phyloP scores from a whole-genome alignment of 2,113 vertebrate species.

The Echinops telfairi region DNA sequence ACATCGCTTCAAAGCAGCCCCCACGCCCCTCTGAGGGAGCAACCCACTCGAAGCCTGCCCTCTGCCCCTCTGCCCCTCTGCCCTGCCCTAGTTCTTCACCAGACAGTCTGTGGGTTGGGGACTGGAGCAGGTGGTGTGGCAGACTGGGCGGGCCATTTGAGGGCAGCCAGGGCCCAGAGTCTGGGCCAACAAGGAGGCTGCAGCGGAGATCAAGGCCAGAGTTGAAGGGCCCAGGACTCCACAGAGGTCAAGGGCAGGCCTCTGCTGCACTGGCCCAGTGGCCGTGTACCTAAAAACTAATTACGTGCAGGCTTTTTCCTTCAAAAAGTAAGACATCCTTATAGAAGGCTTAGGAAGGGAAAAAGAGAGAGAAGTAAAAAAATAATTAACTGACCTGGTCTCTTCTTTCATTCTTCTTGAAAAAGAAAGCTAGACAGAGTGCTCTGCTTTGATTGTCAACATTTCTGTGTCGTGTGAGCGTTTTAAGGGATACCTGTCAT shows the following conservation, averaged over 20 bases:
- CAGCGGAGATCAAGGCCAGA: neutral
- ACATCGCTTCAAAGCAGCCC: slow-evolving; percentile 20
- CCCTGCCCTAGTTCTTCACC: neutral
- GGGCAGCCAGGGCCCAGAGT: neutral
- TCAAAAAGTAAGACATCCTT: slow-evolving; percentile 24
- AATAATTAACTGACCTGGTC: neutral
- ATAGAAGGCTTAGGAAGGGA: slow-evolving; percentile 11
- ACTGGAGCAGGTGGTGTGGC: neutral
- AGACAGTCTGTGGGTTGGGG: neutral
- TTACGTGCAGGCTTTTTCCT: neutral
- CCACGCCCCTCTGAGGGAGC: neutral
- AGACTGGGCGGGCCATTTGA: neutral
- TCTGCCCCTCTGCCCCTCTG: neutral
- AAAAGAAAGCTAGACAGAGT: neutral
- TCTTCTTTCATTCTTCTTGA: neutral
- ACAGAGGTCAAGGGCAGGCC: slow-evolving; percentile 57
- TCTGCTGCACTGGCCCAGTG: neutral
- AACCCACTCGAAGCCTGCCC: neutral
- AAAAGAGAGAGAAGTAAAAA: neutral
- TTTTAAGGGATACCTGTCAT: slow-evolving; percentile 1
- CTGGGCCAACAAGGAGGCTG: slow-evolving; percentile 41
- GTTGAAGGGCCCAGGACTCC: neutral
- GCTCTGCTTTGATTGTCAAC: slow-evolving; percentile 36
- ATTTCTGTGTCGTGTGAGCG: neutral
- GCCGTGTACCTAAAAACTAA: neutral